Evolutionary conservation across 1,140 invertebrate genomes (phyloP), one percentile per base, ranked within the genome.

Genomic region (Gryllus bimaculatus): DNA sequence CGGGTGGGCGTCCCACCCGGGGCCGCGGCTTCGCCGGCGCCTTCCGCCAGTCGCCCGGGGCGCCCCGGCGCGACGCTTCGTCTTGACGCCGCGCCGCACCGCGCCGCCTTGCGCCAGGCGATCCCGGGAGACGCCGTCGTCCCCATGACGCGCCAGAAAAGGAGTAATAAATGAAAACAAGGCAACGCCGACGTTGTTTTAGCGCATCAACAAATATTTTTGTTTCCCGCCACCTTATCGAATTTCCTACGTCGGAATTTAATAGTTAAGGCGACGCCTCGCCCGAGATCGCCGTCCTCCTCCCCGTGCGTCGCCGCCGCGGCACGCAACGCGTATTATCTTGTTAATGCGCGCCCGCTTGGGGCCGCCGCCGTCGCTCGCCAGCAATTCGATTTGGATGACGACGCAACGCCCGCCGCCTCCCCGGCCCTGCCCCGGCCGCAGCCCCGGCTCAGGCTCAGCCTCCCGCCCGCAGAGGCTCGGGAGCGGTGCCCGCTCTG

Each of bases 101-200:
- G 26, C 26, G 26, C 26, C 26, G 26, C 26, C 1, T 39, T 39
- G 26, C 26, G 26, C 26, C 26, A 5, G 26, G 26, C 5, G 26
- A 39, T 39, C 26, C 26, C 26, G 26, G 26, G 26, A 39, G 26
- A 39, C 26, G 26, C 26, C 26, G 26, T 39, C 26, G 26, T 39
- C 26, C 26, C 26, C 26, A 5, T 5, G 26, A 39, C 26, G 26
- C 26, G 26, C 54, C 54, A 66, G 54, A 66, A 66, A 66, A 66
- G 54, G 54, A 66, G 54, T 66, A 66, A 66, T 66, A 66, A 66
- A 18, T 66, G 54, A 66, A 66, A 66, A 66, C 54, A 66, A 66
- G 54, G 54, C 10, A 66, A 10, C 54, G 54, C 10, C 18, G 54
- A 18, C 10, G 54, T 66, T 66, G 54, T 66, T 66, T 66, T 18